Conservation (phyloP, 2,888 invertebrate species). For the Heliconius sara region DNA sequence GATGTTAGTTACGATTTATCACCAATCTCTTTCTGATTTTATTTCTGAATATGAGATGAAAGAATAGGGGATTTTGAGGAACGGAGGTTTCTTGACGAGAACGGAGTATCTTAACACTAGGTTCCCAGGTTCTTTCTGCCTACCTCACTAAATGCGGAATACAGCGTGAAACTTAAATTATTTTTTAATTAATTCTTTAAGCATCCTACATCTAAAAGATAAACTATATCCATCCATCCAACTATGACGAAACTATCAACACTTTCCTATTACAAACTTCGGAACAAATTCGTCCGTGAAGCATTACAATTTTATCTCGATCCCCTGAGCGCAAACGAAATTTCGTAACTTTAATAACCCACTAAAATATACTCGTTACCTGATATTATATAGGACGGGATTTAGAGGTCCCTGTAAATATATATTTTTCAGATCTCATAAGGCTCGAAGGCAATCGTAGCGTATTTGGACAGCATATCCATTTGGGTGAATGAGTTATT, state of each 20-base stretch:
- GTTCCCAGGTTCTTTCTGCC: no score
- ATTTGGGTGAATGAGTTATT: no score
- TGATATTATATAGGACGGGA: background rate
- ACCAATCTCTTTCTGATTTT: background rate
- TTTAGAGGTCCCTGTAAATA: background rate
- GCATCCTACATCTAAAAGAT: constrained; percentile 17
- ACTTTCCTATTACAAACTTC: constrained; percentile 54
- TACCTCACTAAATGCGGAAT: no score
- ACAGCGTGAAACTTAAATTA: no score
- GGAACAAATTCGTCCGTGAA: constrained; percentile 42
- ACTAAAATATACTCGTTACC: constrained; percentile 22
- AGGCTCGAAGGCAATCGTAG: background rate
- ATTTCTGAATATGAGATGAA: background rate
- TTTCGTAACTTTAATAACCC: constrained; percentile 46
- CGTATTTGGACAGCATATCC: no score
- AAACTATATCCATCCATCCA: constrained; percentile 43
- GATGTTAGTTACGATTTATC: background rate
- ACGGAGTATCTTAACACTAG: no score
- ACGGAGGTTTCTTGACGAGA: no score
- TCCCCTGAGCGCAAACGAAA: constrained; percentile 37
- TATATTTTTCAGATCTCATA: background rate
- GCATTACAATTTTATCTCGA: constrained; percentile 46
- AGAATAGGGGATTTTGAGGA: no score
- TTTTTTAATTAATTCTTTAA: background rate
- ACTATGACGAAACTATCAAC: constrained; percentile 45